Evolutionary conservation across 2,113 vertebrate species (phyloP), one percentile per base, ranked within the genome.

Genomic region (Cromileptes altivelis): DNA sequence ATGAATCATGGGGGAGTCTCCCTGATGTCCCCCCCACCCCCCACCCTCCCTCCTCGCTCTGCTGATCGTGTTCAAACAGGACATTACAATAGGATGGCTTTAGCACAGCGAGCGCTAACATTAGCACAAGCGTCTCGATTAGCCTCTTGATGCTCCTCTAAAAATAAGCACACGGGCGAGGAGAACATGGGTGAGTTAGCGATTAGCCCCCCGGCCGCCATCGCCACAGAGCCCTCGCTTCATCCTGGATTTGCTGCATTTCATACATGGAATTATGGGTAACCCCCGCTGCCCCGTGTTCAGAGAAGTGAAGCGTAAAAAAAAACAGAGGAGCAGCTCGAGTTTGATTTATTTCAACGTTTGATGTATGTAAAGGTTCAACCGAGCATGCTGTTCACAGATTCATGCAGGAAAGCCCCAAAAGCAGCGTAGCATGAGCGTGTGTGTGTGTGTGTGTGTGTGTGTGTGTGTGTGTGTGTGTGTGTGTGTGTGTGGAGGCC

Each of bases 161-260:
- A 89, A 94, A 94, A 94, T 93, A 94, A 93, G 86, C 79, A 79
- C 76, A 70, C 47, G 79, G 72, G 73, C 78, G 61, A 71, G 82
- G 82, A 82, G 78, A 79, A 47, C 86, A 88, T 70, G 82, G 91
- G 64, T 91, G 88, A 93, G 85, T 88, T 92, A 42, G 84, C 89
- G 60, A 91, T 93, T 88, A 86, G 70, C 93, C 86, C 70, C 72
- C 61, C 47, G 76, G 86, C 88, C 40, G 49, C 47, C 40, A 27
- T 37, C 52, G 62, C 80, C 88, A 80, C 87, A 21, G 49, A 70
- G 69, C 33, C 49, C 14, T 42, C 65, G 57, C 81, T 81, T 72
- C 37, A 19, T 15, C 52, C 81, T 62, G 79, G 71, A 88, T 91
- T 73, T 19, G 40, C 42, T 60, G 63, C 77, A 76, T 91, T 92